These are phyloP conservation scores for Carollia perspicillata DNA, from an alignment of 2,113 vertebrate genomes.

Conservation along the genomic window DNA sequence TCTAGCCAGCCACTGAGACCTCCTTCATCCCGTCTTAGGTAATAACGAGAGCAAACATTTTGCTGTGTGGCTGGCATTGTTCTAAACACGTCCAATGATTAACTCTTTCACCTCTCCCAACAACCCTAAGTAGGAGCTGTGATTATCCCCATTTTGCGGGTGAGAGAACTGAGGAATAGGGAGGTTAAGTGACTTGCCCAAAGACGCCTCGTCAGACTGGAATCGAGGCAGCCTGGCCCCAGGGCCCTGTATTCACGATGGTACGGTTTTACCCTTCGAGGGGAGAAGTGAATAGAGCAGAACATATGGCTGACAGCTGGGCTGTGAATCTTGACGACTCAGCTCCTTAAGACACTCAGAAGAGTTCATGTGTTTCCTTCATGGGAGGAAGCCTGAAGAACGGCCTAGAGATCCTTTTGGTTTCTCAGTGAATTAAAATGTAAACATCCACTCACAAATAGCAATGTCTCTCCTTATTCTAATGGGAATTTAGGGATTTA, in stretches of 20 bases:
- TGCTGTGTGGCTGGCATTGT: background rate
- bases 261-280: background rate
- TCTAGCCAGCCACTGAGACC: background rate
- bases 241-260: background rate
- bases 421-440: constrained; percentile 47
- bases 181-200: background rate
- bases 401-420: background rate
- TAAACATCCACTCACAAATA: background rate
- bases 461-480: constrained; percentile 57
- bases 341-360: background rate
- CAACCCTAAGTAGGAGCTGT: background rate
- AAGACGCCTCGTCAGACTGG: too few relatives aligned
- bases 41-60: background rate
- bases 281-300: background rate
- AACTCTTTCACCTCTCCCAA: background rate
- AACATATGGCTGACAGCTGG: constrained; percentile 70
- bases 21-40: background rate
- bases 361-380: background rate
- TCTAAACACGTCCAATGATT: background rate
- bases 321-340: background rate
- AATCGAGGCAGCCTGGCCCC: background rate
- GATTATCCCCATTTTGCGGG: background rate
- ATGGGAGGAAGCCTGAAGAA: background rate
- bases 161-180: background rate
- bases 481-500: constrained; percentile 68